Evolutionary conservation across 2,797 vertebrate species (phyloP), one percentile per base, ranked within the genome.

Genomic region (Amazona ochrocephala): DNA sequence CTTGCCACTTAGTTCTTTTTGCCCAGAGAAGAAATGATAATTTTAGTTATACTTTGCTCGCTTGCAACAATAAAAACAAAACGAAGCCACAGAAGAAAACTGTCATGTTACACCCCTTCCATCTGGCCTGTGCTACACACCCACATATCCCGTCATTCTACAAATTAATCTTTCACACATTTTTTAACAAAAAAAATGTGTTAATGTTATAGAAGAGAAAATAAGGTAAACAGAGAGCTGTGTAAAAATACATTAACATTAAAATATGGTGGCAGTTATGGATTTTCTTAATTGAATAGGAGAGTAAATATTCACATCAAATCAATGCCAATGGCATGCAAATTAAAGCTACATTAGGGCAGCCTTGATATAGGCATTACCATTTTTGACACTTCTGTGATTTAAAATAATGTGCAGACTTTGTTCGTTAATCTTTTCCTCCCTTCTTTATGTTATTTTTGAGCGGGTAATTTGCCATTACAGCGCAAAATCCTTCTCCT

Each of bases 81-180:
- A 97, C 60, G 98, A 98, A 97, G 96, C 98, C 97, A 95, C 97
- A 97, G 98, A 97, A 97, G 97, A 97, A 98, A 98, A 98, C 97
- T 96, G 98, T 97, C 98, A 97, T 97, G 97, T 97, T 97, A 98
- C 98, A 97, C 98, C 98, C 98, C 96, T 97, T 97, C 98, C 98
- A 98, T 98, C 98, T 98, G 98, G 97, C 97, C 97, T 97, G 95
- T 95, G 97, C 97, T 97, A 95, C 95, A 97, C 97, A 98, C 97
- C 98, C 98, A 97, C 98, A 97, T 97, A 97, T 97, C 97, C 98
- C 96, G 97, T 98, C 98, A 96, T 97, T 98, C 98, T 97, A 98
- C 98, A 98, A 98, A 98, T 98, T 98, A 98, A 98, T 98, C 98
- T 98, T 98, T 98, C 98, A 98, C 98, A 98, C 98, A 97, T 98